phyloP scores from a whole-genome alignment of 2,888 invertebrate genomes.

The Hemaris fuciformis region DNA sequence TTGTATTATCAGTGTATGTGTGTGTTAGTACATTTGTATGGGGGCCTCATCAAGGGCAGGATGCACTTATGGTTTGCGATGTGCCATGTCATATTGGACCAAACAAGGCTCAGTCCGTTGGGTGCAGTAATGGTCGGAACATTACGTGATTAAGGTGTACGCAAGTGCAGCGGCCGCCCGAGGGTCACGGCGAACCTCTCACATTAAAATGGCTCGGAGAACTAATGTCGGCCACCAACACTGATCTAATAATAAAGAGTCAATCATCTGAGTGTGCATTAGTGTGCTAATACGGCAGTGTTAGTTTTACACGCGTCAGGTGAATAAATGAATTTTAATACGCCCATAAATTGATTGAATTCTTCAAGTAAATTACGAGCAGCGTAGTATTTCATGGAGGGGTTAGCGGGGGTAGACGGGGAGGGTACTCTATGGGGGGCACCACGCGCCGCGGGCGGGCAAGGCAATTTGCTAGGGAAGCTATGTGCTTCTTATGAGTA shows the following conservation, averaged over 20 bases:
- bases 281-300: neutral
- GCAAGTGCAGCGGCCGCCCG: slow-evolving; percentile 42
- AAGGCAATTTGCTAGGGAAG: neutral
- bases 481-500: neutral
- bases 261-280: neutral
- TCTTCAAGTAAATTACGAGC: neutral
- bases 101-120: slow-evolving; percentile 68
- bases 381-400: neutral
- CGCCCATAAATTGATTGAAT: neutral
- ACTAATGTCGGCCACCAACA: slow-evolving; percentile 54
- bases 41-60: slow-evolving; percentile 44
- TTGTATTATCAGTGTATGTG: slow-evolving; percentile 11
- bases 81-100: slow-evolving; percentile 55
- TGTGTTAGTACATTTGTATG: slow-evolving; percentile 30
- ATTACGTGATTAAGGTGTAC: slow-evolving; percentile 56
- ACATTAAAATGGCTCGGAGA: slow-evolving; percentile 54
- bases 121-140: slow-evolving; percentile 55
- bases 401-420: neutral
- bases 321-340: slow-evolving; percentile 1
- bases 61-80: slow-evolving; percentile 55
- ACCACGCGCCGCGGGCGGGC: neutral
- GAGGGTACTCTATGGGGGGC: neutral
- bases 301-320: neutral
- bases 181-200: slow-evolving; percentile 71
- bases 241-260: slow-evolving; percentile 30